Percentiles rank a stretch among this genome's conserved stretches.
These are phyloP conservation scores for Chydorus sphaericus DNA, from an alignment of 2,888 invertebrate species.

Conservation along the genomic window DNA sequence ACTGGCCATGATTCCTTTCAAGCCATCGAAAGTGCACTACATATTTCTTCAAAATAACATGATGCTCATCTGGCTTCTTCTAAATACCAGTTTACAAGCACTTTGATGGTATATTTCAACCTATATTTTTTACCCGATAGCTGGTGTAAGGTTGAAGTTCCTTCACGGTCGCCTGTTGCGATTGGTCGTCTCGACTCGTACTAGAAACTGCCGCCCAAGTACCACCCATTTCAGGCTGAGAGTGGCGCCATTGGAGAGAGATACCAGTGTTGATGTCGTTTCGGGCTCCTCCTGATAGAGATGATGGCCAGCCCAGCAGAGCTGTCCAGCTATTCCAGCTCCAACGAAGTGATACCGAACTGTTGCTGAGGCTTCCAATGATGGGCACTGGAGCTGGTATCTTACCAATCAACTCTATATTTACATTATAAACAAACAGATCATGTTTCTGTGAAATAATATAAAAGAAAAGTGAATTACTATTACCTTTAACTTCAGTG, in stretches of 20 bases:
- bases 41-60: no score
- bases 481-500: constrained; percentile 48
- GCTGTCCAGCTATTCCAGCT: constrained; percentile 35
- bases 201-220: not conserved
- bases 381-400: constrained; percentile 61
- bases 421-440: not conserved
- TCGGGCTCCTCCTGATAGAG: constrained; percentile 23
- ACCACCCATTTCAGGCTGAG: constrained; percentile 1
- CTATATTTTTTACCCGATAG: constrained; percentile 76
- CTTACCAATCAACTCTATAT: constrained; percentile 45
- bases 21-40: no score
- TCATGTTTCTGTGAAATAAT: constrained; percentile 20
- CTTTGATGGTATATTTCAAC: constrained; percentile 21
- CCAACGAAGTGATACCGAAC: constrained; percentile 68
- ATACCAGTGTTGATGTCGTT: constrained; percentile 29
- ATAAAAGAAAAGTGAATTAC: not conserved
- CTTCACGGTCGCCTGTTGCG: constrained; percentile 41
- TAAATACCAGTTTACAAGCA: not conserved
- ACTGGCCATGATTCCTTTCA: no score
- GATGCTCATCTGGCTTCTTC: no score
- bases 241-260: constrained; percentile 57
- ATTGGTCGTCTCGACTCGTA: not conserved
- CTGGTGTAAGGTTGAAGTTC: constrained; percentile 74
- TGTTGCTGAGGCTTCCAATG: constrained; percentile 57
- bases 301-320: constrained; percentile 11